A percentile compares a stretch with the other conserved stretches of the same genome.
Evolutionary conservation across 2,888 invertebrate species (phyloP).

Genomic region (Eupsilia transversa): DNA sequence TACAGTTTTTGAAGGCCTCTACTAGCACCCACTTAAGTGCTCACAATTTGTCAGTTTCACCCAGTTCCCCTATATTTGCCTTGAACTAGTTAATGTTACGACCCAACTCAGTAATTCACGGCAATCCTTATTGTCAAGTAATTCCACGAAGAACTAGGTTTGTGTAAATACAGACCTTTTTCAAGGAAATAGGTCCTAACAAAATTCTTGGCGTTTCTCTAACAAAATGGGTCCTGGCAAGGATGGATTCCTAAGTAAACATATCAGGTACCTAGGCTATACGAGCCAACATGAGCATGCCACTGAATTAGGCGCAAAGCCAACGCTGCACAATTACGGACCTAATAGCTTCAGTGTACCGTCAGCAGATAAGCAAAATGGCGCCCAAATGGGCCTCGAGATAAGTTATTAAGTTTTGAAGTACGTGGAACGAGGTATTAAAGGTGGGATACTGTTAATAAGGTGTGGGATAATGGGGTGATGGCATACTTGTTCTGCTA

Average conservation of each 20-base stretch:
- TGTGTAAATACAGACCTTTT: conserved; percentile 45
- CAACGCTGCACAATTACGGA: conserved; percentile 75
- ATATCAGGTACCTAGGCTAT: conserved; percentile 54
- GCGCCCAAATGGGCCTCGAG: conserved; percentile 51
- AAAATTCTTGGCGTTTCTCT: conserved; percentile 40
- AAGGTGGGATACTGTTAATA: conserved; percentile 14
- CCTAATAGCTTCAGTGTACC: conserved; percentile 70
- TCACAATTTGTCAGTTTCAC: conserved; percentile 13
- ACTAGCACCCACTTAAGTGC: conserved; percentile 9
- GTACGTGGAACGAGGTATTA: conserved; percentile 35
- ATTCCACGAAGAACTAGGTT: conserved; percentile 25
- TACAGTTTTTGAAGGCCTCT: conserved; percentile 4
- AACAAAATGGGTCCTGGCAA: conserved; percentile 28
- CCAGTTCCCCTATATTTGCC: neutral
- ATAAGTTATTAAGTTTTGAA: conserved; percentile 54
- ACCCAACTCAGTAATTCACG: conserved; percentile 44
- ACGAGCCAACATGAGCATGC: conserved; percentile 60
- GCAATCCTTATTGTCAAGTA: conserved; percentile 56
- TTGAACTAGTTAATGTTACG: conserved; percentile 33
- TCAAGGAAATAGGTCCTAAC: conserved; percentile 30
- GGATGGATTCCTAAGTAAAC: conserved; percentile 50
- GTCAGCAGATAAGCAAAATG: conserved; percentile 63
- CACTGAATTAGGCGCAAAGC: conserved; percentile 77
- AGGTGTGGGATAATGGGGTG: conserved; percentile 11
- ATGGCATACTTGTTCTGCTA: neutral